Conservation (phyloP, 2,888 invertebrate genomes). For the Agrilus mali region DNA sequence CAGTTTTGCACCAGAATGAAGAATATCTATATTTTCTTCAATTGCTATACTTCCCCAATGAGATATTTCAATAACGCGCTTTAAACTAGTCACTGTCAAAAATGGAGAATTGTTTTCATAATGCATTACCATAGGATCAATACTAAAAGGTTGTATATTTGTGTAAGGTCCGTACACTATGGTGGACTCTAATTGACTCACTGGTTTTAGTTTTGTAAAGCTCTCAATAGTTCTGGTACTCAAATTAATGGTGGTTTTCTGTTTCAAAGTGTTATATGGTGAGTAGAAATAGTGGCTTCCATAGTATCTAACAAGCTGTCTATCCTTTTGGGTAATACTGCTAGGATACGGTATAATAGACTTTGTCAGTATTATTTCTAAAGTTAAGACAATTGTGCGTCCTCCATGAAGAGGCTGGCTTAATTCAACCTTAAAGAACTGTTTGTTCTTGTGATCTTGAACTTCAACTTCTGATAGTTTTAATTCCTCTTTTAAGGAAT, state of each 20-base stretch:
- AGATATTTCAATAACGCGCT: slow-evolving; percentile 86
- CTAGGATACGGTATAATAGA: slow-evolving; percentile 73
- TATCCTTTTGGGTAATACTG: slow-evolving; percentile 83
- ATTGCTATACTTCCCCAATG: slow-evolving; percentile 99
- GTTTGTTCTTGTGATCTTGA: slow-evolving; percentile 34
- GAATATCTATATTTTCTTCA: slow-evolving; percentile 84
- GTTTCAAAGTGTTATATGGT: slow-evolving; percentile 67
- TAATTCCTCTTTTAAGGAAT: slow-evolving; percentile 46
- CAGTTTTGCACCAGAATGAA: slow-evolving; percentile 84
- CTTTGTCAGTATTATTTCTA: slow-evolving; percentile 67
- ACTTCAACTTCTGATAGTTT: slow-evolving; percentile 26
- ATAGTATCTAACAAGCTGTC: slow-evolving; percentile 79
- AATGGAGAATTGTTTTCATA: slow-evolving; percentile 96
- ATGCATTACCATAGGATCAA: slow-evolving; percentile 64
- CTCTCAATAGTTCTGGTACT: slow-evolving; percentile 71
- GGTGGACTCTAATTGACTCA: slow-evolving; percentile 62
- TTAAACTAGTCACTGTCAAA: slow-evolving; percentile 77
- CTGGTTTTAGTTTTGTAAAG: slow-evolving; percentile 72
- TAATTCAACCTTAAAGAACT: slow-evolving; percentile 32
- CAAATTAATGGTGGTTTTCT: slow-evolving; percentile 68
- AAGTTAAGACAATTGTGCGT: slow-evolving; percentile 43
- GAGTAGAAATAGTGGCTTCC: slow-evolving; percentile 76
- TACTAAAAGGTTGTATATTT: slow-evolving; percentile 47
- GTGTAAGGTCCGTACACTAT: slow-evolving; percentile 84
- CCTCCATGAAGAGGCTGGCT: slow-evolving; percentile 47